These are phyloP conservation scores for Toxotes lorentzi DNA, from an alignment of 2,797 vertebrate species.

Conservation along the genomic window DNA sequence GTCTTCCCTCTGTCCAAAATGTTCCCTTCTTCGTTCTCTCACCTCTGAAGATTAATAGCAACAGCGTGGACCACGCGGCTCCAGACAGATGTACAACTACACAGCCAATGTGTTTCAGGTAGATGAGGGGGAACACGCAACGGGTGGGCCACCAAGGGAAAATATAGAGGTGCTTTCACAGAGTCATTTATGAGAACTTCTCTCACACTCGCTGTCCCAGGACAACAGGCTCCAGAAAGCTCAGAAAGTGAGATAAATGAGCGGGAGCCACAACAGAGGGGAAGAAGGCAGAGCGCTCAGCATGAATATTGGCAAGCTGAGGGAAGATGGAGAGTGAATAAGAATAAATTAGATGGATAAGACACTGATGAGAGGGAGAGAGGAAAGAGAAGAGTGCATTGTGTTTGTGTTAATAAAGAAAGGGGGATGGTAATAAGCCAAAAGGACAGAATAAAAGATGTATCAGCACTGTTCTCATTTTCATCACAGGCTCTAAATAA, in stretches of 20 bases:
- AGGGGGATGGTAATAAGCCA: conserved; percentile 33
- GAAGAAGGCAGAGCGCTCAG: conserved; percentile 18
- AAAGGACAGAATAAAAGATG: conserved; percentile 40
- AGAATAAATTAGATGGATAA: conserved; percentile 58
- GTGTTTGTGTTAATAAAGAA: conserved; percentile 44
- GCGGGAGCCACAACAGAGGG: conserved; percentile 53
- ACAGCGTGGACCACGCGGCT: conserved; percentile 41
- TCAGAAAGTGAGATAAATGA: conserved; percentile 71
- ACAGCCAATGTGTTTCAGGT: conserved; percentile 20
- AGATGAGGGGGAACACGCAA: not conserved
- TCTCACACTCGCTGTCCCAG: conserved; percentile 48
- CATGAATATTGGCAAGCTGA: conserved; percentile 51
- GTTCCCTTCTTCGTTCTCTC: conserved; percentile 23
- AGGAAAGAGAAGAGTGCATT: conserved; percentile 5
- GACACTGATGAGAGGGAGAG: conserved; percentile 32
- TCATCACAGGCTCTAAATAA: conserved; percentile 31
- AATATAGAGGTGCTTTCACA: conserved; percentile 42
- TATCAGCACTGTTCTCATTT: conserved; percentile 38
- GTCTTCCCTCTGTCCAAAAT: conserved; percentile 17
- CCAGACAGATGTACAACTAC: conserved; percentile 42
- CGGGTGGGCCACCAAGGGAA: conserved; percentile 13
- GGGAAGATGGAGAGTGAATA: conserved; percentile 42
- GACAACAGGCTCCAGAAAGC: conserved; percentile 50
- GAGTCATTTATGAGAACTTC: conserved; percentile 59
- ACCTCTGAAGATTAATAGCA: conserved; percentile 44